phyloP scores from a whole-genome alignment of 2,797 vertebrate species.

The Eidolon dupreanum region DNA sequence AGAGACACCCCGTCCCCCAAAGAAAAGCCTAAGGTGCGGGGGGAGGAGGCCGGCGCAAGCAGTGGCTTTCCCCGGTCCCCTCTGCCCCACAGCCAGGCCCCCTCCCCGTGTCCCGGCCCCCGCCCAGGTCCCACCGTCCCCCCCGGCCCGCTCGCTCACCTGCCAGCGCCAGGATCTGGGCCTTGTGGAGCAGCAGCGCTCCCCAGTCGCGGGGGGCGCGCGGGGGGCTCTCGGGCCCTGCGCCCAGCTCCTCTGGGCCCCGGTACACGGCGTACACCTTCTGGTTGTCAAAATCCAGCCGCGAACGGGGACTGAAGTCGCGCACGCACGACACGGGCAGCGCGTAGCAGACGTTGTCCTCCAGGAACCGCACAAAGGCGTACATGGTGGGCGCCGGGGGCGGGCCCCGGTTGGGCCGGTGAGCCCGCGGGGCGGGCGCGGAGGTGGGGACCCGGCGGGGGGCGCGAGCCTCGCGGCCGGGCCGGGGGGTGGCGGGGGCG shows the following conservation, averaged over 20 bases:
- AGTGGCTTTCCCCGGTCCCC: slow-evolving; percentile 7
- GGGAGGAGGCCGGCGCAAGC: slow-evolving; percentile 41
- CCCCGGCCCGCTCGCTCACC: slow-evolving; percentile 87
- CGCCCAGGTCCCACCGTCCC: not conserved
- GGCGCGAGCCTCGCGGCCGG: slow-evolving; percentile 52
- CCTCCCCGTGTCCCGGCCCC: not conserved
- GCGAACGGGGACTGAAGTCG: slow-evolving; percentile 95
- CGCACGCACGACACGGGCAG: slow-evolving; percentile 94
- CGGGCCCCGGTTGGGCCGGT: slow-evolving; percentile 67
- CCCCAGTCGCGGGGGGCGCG: slow-evolving; percentile 86
- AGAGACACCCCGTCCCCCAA: slow-evolving; percentile 13
- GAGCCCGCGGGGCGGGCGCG: slow-evolving; percentile 67
- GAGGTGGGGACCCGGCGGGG: slow-evolving; percentile 51
- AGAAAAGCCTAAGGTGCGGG: not conserved
- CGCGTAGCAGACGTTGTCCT: slow-evolving; percentile 97
- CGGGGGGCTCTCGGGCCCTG: slow-evolving; percentile 77
- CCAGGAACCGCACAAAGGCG: slow-evolving; percentile 97
- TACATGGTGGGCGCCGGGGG: slow-evolving; percentile 90
- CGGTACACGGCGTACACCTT: slow-evolving; percentile 98
- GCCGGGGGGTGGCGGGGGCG: slow-evolving; percentile 74
- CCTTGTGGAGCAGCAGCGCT: slow-evolving; percentile 91
- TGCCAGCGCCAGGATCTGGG: slow-evolving; percentile 98
- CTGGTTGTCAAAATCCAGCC: slow-evolving; percentile 97
- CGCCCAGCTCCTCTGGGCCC: slow-evolving; percentile 86
- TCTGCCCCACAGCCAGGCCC: not conserved